Percentiles rank a stretch among this genome's conserved stretches.
Conservation (phyloP, 2,113 vertebrate genomes). For the Microcebus jonahi region DNA sequence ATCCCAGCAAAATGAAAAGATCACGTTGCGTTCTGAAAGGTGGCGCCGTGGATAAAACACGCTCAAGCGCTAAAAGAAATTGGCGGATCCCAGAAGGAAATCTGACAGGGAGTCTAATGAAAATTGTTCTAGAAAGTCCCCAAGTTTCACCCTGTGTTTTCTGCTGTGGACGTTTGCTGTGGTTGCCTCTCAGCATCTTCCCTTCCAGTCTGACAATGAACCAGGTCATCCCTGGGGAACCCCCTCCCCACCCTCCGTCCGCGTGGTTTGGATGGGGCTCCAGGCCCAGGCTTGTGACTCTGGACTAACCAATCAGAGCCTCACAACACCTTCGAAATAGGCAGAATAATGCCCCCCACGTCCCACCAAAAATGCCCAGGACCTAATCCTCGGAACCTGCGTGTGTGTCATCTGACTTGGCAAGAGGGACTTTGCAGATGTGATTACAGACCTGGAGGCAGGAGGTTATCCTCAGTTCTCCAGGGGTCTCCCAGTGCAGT, state of each 20-base stretch:
- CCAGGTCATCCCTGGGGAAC: too few relatives aligned
- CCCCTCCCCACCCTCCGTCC: too few relatives aligned
- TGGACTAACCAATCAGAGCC: neutral
- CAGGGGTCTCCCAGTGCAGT: neutral
- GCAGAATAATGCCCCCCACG: neutral
- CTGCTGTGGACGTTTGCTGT: neutral
- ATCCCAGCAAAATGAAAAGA: neutral
- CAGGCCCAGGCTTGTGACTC: neutral
- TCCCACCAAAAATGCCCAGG: neutral
- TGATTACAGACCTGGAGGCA: neutral
- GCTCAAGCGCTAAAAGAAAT: neutral
- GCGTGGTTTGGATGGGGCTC: neutral
- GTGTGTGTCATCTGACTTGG: neutral
- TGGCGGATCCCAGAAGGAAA: neutral
- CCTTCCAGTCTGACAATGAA: too few relatives aligned
- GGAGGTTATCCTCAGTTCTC: neutral
- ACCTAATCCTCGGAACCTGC: neutral
- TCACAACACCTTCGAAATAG: neutral
- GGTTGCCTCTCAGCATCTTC: fast-evolving
- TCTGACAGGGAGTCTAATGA: neutral
- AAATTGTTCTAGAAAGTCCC: neutral
- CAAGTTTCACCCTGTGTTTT: neutral
- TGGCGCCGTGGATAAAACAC: neutral
- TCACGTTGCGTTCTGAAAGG: neutral
- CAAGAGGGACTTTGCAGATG: neutral